A percentile compares a stretch with the other conserved stretches of the same genome.
Evolutionary conservation across 2,888 invertebrate species (phyloP).

Genomic region (Drosophila yooni): DNA sequence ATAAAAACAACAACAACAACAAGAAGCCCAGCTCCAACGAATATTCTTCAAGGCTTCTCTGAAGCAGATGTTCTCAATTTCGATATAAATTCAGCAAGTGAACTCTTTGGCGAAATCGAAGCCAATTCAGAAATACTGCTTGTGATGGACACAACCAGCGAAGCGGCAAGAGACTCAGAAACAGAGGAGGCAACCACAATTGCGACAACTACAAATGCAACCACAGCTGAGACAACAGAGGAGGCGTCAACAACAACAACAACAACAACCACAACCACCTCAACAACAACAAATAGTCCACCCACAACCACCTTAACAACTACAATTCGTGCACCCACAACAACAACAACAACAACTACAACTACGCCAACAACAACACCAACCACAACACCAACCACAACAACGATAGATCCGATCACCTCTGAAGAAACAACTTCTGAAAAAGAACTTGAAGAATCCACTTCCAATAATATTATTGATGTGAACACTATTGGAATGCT

Average conservation of each 20-base stretch:
- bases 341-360: background rate
- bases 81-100: slow-evolving; percentile 9
- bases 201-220: slow-evolving; percentile 3
- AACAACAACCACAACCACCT: background rate
- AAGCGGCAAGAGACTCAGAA: background rate
- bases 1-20: background rate
- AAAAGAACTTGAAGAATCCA: background rate
- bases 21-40: background rate
- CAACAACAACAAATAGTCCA: slow-evolving; percentile 1
- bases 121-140: slow-evolving; percentile 21
- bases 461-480: background rate
- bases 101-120: slow-evolving; percentile 12
- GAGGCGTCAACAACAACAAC: slow-evolving; percentile 6
- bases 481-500: background rate
- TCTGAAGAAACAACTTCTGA: slow-evolving; percentile 8
- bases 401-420: background rate
- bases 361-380: background rate
- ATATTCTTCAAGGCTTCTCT: background rate
- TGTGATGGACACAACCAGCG: slow-evolving; percentile 21
- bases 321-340: background rate
- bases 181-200: slow-evolving; percentile 6
- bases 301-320: slow-evolving; percentile 2
- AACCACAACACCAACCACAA: slow-evolving; percentile 7
- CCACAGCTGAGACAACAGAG: slow-evolving; percentile 8
- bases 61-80: slow-evolving; percentile 10